A percentile compares a stretch with the other conserved stretches of the same genome.
phyloP scores from a whole-genome alignment of 1,140 invertebrate genomes.

The Augochlora pura region DNA sequence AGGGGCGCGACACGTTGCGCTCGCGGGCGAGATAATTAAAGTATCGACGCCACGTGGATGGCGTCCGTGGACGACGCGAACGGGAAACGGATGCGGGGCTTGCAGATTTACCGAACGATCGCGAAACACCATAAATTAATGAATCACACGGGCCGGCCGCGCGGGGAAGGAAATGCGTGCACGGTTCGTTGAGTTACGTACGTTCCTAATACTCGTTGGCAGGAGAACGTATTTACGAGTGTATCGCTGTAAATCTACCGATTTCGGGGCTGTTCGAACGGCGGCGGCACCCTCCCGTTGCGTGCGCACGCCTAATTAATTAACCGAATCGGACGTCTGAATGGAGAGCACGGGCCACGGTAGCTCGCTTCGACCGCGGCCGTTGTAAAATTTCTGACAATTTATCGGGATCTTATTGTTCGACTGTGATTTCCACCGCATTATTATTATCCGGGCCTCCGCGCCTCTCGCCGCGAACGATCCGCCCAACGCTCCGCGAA shows the following conservation, averaged over 20 bases:
- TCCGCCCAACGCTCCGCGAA: no score
- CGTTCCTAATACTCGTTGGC: constrained; percentile 34
- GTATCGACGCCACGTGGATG: neutral
- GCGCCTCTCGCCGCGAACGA: no score
- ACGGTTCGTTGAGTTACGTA: constrained; percentile 20
- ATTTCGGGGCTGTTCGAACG: constrained; percentile 41
- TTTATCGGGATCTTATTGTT: constrained; percentile 25
- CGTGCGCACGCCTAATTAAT: constrained; percentile 42
- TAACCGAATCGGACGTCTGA: constrained; percentile 41
- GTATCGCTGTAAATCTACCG: constrained; percentile 38
- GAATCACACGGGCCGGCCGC: constrained; percentile 18
- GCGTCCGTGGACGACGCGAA: neutral
- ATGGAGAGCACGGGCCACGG: neutral
- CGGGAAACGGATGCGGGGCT: constrained; percentile 20
- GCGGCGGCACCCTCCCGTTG: neutral
- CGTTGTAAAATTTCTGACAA: constrained; percentile 18
- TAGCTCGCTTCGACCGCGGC: neutral
- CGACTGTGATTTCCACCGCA: neutral
- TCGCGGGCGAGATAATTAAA: constrained; percentile 27
- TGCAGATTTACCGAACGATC: constrained; percentile 37
- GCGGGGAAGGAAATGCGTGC: constrained; percentile 23
- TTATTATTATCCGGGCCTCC: no score
- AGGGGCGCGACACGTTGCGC: neutral
- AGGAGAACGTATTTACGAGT: constrained; percentile 47
- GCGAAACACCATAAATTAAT: constrained; percentile 49